Percentiles rank a stretch among this genome's conserved stretches.
Conservation (phyloP, 2,888 invertebrate species). For the Diadegma fenestrale region DNA sequence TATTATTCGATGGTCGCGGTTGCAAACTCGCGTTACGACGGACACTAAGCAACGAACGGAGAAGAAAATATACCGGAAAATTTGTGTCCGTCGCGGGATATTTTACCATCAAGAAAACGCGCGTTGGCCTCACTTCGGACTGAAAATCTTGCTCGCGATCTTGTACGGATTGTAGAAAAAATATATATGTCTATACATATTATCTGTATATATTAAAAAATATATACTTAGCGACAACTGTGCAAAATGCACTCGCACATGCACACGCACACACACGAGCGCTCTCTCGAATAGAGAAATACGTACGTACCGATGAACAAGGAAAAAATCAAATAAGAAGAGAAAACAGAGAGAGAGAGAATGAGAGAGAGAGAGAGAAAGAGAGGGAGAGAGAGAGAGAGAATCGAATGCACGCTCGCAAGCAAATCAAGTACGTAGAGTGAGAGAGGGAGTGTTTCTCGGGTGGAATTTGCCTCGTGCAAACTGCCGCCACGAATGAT, state of each 20-base stretch:
- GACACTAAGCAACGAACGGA: constrained; percentile 49
- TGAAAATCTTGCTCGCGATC: constrained; percentile 38
- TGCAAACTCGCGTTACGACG: constrained; percentile 35
- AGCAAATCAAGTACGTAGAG: constrained; percentile 68
- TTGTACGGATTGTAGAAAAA: constrained; percentile 48
- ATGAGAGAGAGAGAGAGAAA: constrained; percentile 38
- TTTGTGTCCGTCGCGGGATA: constrained; percentile 26
- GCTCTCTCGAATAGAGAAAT: constrained; percentile 60
- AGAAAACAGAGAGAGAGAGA: constrained; percentile 36
- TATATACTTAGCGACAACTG: constrained; percentile 52
- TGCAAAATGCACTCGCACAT: constrained; percentile 55
- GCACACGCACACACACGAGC: constrained; percentile 60
- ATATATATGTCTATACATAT: constrained; percentile 56
- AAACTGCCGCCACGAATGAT: constrained; percentile 81
- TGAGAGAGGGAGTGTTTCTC: constrained; percentile 75
- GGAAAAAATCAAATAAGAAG: constrained; percentile 44
- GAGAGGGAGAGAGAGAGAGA: constrained; percentile 48
- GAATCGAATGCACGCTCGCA: constrained; percentile 66
- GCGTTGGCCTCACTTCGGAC: constrained; percentile 29
- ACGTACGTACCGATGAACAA: constrained; percentile 35
- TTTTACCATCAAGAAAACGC: constrained; percentile 26
- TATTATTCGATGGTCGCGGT: neutral
- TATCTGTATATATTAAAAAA: constrained; percentile 28
- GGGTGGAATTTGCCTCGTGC: constrained; percentile 80
- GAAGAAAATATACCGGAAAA: constrained; percentile 5